Conservation (phyloP, 2,888 invertebrate genomes). For the Drepanosiphum platanoidis region DNA sequence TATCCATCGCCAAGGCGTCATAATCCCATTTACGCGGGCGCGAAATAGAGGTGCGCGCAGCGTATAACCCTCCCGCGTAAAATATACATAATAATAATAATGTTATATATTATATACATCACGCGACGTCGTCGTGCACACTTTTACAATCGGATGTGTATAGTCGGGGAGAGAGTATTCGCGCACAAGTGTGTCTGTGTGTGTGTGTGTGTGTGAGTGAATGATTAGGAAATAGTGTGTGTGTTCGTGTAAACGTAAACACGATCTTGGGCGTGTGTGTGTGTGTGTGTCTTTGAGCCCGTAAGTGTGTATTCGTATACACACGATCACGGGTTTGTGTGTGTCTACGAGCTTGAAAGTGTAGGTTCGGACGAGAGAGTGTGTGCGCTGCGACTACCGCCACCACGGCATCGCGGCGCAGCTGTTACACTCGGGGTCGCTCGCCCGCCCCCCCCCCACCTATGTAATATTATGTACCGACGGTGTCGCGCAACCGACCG, state of each 20-base stretch:
- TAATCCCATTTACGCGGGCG: conserved; percentile 50
- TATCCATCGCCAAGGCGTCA: conserved; percentile 57
- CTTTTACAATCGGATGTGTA: neutral
- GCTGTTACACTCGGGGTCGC: neutral
- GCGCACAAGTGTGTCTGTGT: neutral
- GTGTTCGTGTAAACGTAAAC: neutral
- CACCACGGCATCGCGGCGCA: neutral
- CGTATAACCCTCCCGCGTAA: neutral
- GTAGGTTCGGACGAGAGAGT: too few relatives aligned
- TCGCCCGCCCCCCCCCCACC: neutral
- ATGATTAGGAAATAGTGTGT: neutral
- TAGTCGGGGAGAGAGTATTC: too few relatives aligned
- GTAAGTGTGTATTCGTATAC: too few relatives aligned
- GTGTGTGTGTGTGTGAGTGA: neutral
- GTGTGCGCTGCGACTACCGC: neutral
- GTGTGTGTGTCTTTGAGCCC: neutral
- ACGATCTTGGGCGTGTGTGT: neutral
- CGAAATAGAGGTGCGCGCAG: conserved; percentile 13
- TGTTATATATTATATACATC: neutral
- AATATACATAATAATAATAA: neutral
- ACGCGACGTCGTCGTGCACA: neutral
- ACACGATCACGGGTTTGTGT: too few relatives aligned
- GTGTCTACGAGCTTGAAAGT: too few relatives aligned
- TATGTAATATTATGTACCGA: neutral
- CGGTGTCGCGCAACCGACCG: conserved; percentile 42